These are phyloP conservation scores for Noturus placidus DNA, from an alignment of 2,113 vertebrate genomes.

Conservation along the genomic window DNA sequence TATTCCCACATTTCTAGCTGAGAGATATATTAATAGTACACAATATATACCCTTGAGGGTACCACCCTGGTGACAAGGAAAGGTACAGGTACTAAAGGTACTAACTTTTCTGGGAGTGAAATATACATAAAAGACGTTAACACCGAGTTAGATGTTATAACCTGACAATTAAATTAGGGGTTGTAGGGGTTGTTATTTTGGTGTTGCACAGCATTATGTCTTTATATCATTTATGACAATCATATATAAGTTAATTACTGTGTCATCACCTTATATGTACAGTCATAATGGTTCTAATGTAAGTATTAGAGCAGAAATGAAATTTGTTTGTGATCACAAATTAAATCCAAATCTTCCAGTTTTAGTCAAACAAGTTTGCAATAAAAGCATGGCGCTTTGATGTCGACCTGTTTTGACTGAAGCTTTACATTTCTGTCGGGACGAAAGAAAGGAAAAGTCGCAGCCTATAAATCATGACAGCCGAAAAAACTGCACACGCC, in stretches of 20 bases:
- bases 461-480: conserved; percentile 1
- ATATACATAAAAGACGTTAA: not conserved
- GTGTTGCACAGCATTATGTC: not conserved
- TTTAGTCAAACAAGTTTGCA: not conserved
- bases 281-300: not conserved
- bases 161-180: not conserved
- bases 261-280: not conserved
- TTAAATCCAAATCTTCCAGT: not conserved
- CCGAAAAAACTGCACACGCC: not conserved
- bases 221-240: not conserved
- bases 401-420: not conserved
- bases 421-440: conserved; percentile 2
- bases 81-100: not conserved
- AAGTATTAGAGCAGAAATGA: not conserved
- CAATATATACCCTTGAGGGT: too few relatives aligned
- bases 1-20: not conserved
- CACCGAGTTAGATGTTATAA: not conserved
- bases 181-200: not conserved
- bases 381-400: conserved; percentile 5
- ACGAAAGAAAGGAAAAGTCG: not conserved
- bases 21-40: not conserved
- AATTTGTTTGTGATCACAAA: not conserved
- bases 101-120: not conserved
- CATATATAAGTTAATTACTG: not conserved
- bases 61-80: not conserved